Evolutionary conservation across 2,797 vertebrate species (phyloP).

Genomic region (Babyrousa celebensis): DNA sequence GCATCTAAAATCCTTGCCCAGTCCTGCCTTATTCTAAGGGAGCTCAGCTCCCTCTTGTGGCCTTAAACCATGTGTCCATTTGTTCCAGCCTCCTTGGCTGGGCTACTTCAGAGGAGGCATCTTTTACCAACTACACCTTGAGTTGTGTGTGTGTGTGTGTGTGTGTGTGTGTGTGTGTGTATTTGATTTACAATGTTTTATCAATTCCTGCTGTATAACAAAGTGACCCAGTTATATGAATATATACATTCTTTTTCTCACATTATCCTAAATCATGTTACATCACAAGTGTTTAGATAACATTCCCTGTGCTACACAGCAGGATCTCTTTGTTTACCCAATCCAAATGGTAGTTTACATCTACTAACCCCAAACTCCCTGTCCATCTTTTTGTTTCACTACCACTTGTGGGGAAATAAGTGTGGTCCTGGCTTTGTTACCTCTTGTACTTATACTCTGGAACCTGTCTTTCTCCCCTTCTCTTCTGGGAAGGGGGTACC

Average conservation of each 20-base stretch:
- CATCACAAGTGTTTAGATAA: too few species aligned
- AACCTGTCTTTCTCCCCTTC: not conserved
- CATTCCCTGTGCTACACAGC: too few species aligned
- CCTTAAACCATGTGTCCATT: not conserved
- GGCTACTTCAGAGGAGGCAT: not conserved
- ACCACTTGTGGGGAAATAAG: not conserved
- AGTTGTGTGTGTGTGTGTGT: not conserved
- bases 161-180: not conserved
- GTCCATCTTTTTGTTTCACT: not conserved
- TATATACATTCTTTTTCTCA: too few species aligned
- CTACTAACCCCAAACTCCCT: too few species aligned
- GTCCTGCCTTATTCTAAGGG: conserved; percentile 11
- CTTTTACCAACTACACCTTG: not conserved
- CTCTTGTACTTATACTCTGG: not conserved
- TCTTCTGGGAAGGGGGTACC: not conserved
- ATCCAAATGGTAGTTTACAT: too few species aligned
- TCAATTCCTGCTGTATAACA: too few species aligned
- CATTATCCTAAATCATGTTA: too few species aligned
- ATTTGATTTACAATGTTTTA: too few species aligned
- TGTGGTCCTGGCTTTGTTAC: not conserved
- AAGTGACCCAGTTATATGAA: too few species aligned
- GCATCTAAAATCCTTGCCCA: not conserved
- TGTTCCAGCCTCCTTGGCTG: not conserved
- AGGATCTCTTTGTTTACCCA: too few species aligned
- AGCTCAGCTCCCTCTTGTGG: conserved; percentile 50